These are phyloP conservation scores for Brachystomella parvula DNA, from an alignment of 1,140 invertebrate genomes.

Conservation along the genomic window DNA sequence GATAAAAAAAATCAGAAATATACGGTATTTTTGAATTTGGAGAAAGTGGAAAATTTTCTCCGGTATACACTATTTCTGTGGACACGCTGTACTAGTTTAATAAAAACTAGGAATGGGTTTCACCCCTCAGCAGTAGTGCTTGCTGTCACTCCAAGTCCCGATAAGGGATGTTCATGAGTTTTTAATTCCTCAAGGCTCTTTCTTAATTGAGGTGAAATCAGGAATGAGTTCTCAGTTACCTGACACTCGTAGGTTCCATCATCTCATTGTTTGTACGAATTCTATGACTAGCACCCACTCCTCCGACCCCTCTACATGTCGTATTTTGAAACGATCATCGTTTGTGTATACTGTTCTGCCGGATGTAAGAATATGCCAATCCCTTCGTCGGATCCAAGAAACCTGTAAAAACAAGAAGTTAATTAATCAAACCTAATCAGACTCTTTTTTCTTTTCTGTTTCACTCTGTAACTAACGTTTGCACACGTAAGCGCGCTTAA, in stretches of 20 bases:
- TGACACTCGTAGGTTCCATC: slow-evolving; percentile 93
- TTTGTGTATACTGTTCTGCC: slow-evolving; percentile 82
- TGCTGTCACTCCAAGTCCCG: neutral
- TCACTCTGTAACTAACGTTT: no score
- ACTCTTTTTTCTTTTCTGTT: no score
- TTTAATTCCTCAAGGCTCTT: neutral
- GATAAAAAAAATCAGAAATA: no score
- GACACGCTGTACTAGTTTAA: no score
- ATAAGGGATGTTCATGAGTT: no score
- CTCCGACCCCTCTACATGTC: slow-evolving; percentile 62
- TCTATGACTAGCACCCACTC: slow-evolving; percentile 90
- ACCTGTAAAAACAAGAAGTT: slow-evolving; percentile 19
- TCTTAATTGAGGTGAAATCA: neutral
- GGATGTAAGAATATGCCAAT: slow-evolving; percentile 86
- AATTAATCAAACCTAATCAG: no score
- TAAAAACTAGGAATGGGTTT: no score
- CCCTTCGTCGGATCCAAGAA: slow-evolving; percentile 45
- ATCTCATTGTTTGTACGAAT: slow-evolving; percentile 80
- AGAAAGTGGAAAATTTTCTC: no score
- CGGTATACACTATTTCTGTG: no score
- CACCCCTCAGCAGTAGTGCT: neutral
- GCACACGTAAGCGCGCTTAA: no score
- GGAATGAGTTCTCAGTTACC: slow-evolving; percentile 52
- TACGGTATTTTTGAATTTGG: no score
- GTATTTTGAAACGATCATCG: slow-evolving; percentile 76